Percentiles rank a stretch among this genome's conserved stretches.
These are phyloP conservation scores for Folsomia manolachei DNA, from an alignment of 2,888 invertebrate species.

Conservation along the genomic window DNA sequence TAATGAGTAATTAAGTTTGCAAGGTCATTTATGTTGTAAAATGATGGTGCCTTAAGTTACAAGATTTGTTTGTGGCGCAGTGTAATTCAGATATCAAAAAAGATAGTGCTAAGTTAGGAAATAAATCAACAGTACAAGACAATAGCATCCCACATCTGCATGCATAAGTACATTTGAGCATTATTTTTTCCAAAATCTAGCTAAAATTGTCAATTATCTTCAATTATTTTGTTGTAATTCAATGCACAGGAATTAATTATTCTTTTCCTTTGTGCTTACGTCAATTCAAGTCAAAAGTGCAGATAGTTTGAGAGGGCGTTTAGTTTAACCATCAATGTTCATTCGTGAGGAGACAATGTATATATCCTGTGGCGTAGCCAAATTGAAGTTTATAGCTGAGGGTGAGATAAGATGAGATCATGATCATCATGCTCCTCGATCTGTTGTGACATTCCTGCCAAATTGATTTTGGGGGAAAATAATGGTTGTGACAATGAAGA, in stretches of 20 bases:
- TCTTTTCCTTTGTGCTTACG: neutral
- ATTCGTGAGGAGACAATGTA: neutral
- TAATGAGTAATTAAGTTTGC: slow-evolving; percentile 7
- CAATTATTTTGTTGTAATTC: neutral
- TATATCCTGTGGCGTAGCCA: too few relatives aligned
- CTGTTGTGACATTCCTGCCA: neutral
- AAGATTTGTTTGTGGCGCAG: neutral
- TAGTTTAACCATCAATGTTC: too few relatives aligned
- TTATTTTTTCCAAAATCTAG: too few relatives aligned
- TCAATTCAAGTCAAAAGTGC: too few relatives aligned
- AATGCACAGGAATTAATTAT: slow-evolving; percentile 8
- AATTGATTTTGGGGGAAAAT: neutral
- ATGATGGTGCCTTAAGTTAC: neutral
- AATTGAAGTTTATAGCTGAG: neutral
- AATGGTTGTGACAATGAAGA: neutral
- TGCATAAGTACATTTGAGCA: too few relatives aligned
- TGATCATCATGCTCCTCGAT: too few relatives aligned
- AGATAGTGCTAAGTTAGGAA: neutral
- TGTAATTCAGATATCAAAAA: neutral
- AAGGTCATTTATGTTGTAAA: neutral
- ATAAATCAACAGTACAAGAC: neutral
- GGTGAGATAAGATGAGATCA: neutral
- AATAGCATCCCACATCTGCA: too few relatives aligned
- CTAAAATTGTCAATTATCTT: slow-evolving; percentile 5
- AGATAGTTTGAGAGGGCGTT: too few relatives aligned